Conservation (phyloP, 1,140 invertebrate species). For the Coptotermes formosanus region DNA sequence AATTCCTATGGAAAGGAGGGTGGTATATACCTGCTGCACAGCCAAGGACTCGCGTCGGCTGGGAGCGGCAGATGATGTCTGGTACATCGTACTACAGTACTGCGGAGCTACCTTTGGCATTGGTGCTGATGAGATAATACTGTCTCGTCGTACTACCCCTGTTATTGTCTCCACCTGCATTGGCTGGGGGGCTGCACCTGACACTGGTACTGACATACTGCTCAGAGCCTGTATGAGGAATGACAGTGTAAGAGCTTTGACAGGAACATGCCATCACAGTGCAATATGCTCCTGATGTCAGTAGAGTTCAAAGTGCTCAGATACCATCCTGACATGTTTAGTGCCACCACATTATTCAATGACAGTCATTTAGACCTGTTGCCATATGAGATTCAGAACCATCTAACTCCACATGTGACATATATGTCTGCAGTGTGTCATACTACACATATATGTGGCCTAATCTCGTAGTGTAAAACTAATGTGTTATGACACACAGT, state of each 20-base stretch:
- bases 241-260: not conserved
- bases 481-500: no score
- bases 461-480: no score
- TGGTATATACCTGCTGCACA: not conserved
- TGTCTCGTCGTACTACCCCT: conserved; percentile 8
- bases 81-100: not conserved
- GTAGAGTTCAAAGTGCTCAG: no score
- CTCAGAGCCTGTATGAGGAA: conserved; percentile 60
- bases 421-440: no score
- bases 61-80: not conserved
- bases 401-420: no score
- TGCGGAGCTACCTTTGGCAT: not conserved
- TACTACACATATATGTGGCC: no score
- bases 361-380: no score
- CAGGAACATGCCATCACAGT: not conserved
- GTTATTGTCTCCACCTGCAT: not conserved
- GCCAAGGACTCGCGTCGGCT: conserved; percentile 23
- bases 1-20: no score
- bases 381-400: no score
- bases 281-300: no score
- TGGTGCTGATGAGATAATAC: not conserved
- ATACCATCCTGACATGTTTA: no score
- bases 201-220: conserved; percentile 56
- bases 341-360: no score
- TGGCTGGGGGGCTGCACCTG: conserved; percentile 38